Base-by-base conservation (phyloP, 2,888 invertebrate genomes). In the Isotomurus palustris region DNA sequence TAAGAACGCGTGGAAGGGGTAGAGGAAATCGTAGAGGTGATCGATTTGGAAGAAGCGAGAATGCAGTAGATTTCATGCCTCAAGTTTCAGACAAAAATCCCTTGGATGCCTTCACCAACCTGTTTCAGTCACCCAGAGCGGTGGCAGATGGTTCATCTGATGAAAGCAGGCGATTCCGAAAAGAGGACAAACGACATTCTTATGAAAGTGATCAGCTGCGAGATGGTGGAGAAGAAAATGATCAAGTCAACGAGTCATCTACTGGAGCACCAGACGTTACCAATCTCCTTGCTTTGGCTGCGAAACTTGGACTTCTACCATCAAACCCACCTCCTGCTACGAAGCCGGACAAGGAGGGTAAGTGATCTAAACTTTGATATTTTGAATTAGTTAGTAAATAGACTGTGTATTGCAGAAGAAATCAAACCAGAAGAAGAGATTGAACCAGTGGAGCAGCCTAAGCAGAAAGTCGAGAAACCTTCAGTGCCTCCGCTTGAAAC, bases 21-120 rank as follows among this genome's bases (percentile, higher is more conserved):
- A 19, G 49, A 24, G 53, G 56, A 17, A 12, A 10, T 10, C 28
- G 44, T 22, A 12, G 32, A 10, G 32, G 57, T 51, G 58, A 58
- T 3, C 50, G 35, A 17, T 40, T 58, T 17, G 40, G 43, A 43
- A 12, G n/a, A n/a, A n/a, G n/a, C n/a, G n/a, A n/a, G n/a, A n/a
- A n/a, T n/a, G n/a, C n/a, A n/a, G n/a, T n/a, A n/a, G n/a, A n/a
- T n/a, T n/a, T n/a, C 12, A 43, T 43, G 43, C 3, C 24, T 14
- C 49, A 32, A 21, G 12, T 52, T 1, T 24, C 35, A 17, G 53
- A 53, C 36, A 27, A 40, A 4, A 69, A 67, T 52, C 70, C 71
- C 10, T 60, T 86, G 48, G 86, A 86, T 72, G 80, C 85, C 73
- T 73, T 86, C 22, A 83, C 84, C 0, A 84, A 83, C 63, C 80